phyloP scores from a whole-genome alignment of 2,113 vertebrate genomes.

The Podilymbus podiceps region DNA sequence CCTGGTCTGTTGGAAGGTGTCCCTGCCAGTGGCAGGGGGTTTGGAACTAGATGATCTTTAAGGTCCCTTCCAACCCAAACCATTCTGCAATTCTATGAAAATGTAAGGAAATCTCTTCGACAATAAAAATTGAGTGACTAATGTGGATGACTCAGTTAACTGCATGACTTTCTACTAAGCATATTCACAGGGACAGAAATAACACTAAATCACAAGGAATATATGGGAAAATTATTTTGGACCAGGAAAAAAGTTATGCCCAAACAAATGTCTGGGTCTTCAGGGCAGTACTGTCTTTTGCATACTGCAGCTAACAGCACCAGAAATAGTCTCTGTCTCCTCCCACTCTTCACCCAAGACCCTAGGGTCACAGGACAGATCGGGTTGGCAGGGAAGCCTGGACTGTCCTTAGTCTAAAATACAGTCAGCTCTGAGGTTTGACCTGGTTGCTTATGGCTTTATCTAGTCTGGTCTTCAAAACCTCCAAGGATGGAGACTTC shows the following conservation, averaged over 20 bases:
- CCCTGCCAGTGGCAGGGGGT: too few relatives aligned
- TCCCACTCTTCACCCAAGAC: neutral
- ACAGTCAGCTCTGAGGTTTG: neutral
- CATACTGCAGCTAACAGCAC: neutral
- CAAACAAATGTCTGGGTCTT: neutral
- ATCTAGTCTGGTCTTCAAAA: neutral
- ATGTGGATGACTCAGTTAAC: slow-evolving; percentile 56
- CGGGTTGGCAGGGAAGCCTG: neutral
- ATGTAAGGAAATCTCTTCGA: slow-evolving; percentile 40
- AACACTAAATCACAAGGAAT: slow-evolving; percentile 25
- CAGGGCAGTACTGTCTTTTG: neutral
- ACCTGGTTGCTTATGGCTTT: neutral
- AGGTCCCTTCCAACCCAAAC: too few relatives aligned
- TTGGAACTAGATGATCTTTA: too few relatives aligned
- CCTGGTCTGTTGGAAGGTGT: too few relatives aligned
- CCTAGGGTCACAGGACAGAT: neutral
- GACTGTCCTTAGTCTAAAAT: neutral
- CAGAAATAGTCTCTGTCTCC: neutral
- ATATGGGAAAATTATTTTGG: slow-evolving; percentile 25
- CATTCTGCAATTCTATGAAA: neutral
- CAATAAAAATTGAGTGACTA: slow-evolving; percentile 49
- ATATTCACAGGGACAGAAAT: slow-evolving; percentile 44
- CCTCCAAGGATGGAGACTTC: neutral
- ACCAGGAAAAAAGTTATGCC: neutral
- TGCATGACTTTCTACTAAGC: slow-evolving; percentile 17